Evolutionary conservation across 2,797 vertebrate species (phyloP), one percentile per base, ranked within the genome.

Genomic region (Schizopygopsis pylzovi): DNA sequence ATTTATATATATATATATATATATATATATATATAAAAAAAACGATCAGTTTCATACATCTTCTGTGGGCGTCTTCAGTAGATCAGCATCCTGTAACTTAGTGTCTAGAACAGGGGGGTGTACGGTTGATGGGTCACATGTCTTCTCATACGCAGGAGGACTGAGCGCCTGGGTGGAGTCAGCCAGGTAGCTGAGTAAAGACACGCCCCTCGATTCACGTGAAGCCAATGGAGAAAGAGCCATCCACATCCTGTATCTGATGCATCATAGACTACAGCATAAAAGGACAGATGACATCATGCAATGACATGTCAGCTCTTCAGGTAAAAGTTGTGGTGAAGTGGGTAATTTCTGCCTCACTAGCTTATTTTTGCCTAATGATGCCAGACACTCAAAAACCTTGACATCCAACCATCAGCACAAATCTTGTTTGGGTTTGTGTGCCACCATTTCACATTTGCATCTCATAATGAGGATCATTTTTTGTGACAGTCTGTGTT

Each of bases 161-260:
- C 82, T 20, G 75, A 88, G 79, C 59, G 84, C 0, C 75, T 5
- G 82, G 7, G 87, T 89, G 3, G 89, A 1, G 59, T 96, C 91
- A 0, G 96, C 94, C 92, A 98, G 90, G 92, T 96, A 98, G 92
- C 96, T 97, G 88, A 96, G 90, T 82, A 97, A 93, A 78, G 96
- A 97, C 87, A 96, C 94, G 15, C 96, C 95, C 83, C 94, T 95
- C 52, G 94, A 92, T 85, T 94, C 77, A 82, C 92, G 90, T 3
- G 83, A 73, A 73, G 37, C 91, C 86, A 25, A 94, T 90, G 12
- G 93, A 90, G 63, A 96, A 91, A 9, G 94, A 92, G 41, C 91
- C 90, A 1, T 93, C 94, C 1, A 89, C 90, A 70, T 94, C 95
- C 47, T 92, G 93, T 12, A 96, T 90, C 87, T 96, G 96, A 39